Percentiles rank a stretch among this genome's conserved stretches.
Conservation (phyloP, 2,888 invertebrate species). For the Acanthoscelides obtectus region DNA sequence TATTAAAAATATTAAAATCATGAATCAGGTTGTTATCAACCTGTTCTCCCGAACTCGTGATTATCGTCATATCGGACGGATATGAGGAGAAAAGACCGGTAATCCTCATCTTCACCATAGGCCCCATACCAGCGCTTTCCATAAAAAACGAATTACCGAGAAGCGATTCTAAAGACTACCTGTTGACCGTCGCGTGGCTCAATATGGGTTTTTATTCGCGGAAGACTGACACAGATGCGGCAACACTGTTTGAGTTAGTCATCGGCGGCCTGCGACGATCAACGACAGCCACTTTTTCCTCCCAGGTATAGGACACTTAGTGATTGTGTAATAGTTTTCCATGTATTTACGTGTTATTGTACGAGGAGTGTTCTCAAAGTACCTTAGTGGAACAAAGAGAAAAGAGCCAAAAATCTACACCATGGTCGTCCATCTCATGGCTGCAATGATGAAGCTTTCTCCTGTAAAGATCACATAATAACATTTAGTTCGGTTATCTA, state of each 20-base stretch:
- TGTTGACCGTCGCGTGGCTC: background rate
- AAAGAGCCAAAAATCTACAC: too few species aligned
- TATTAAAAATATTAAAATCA: too few species aligned
- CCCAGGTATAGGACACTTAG: background rate
- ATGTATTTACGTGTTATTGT: background rate
- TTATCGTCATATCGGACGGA: too few species aligned
- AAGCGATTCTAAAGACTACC: background rate
- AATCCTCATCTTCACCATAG: background rate
- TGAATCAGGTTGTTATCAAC: too few species aligned
- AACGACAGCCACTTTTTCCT: background rate
- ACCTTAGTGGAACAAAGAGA: too few species aligned
- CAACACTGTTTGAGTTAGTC: background rate
- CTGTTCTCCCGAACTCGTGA: too few species aligned
- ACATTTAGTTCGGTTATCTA: too few species aligned
- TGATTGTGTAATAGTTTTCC: background rate
- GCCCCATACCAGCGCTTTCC: background rate
- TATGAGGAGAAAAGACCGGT: background rate
- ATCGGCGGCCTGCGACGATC: background rate
- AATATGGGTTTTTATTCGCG: background rate
- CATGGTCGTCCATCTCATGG: too few species aligned
- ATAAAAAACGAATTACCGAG: background rate
- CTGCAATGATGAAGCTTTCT: too few species aligned
- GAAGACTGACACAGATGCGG: background rate
- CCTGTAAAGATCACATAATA: too few species aligned
- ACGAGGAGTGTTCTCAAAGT: background rate